Conservation (phyloP, 92 coral and sea anemone genomes). For the Montipora capitata region DNA sequence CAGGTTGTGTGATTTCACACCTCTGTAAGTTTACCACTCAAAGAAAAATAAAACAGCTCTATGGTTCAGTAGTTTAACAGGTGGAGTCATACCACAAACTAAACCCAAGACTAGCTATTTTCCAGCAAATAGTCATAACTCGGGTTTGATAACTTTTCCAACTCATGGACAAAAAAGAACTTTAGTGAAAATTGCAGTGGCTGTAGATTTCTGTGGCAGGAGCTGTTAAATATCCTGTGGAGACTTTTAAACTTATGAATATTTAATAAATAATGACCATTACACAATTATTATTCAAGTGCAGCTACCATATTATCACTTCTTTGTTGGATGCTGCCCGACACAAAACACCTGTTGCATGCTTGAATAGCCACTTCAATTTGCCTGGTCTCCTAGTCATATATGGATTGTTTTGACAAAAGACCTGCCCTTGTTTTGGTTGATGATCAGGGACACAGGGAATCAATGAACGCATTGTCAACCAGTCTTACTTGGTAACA, state of each 20-base stretch:
- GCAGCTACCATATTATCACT: not conserved
- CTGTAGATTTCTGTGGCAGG: not conserved
- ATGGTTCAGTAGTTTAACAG: constrained; percentile 42
- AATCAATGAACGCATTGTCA: constrained; percentile 55
- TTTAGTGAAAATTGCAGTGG: not conserved
- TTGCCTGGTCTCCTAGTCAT: not conserved
- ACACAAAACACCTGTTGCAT: constrained; percentile 23
- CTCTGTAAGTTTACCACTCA: constrained; percentile 1
- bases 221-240: not conserved
- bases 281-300: not conserved
- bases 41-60: not conserved
- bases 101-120: not conserved
- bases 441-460: constrained; percentile 30
- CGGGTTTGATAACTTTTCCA: not conserved
- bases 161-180: not conserved
- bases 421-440: constrained; percentile 10
- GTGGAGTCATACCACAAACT: constrained; percentile 8
- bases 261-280: constrained; percentile 8
- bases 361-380: constrained; percentile 4
- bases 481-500: constrained; percentile 64
- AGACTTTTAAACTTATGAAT: not conserved
- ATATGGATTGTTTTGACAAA: too few species aligned
- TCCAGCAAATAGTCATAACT: not conserved
- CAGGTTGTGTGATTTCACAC: constrained; percentile 33
- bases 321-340: not conserved